phyloP scores from a whole-genome alignment of 1,140 invertebrate genomes.

The Bathynomus jamesi region DNA sequence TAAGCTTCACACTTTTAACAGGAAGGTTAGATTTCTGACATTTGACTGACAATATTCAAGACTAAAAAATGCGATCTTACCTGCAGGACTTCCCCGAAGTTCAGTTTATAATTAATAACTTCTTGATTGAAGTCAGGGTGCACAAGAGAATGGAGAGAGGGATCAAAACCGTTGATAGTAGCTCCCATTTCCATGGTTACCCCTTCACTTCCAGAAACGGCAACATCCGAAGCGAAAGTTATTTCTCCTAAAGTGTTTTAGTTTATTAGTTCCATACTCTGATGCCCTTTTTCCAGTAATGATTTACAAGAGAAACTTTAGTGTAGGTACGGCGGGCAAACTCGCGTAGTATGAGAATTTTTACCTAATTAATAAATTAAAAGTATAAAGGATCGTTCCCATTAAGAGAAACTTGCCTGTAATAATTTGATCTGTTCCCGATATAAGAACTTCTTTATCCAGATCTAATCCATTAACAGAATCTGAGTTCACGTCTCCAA shows the following conservation, averaged over 20 bases:
- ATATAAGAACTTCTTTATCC: neutral
- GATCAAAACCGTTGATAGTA: neutral
- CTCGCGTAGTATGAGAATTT: too few species aligned
- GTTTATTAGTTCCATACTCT: too few species aligned
- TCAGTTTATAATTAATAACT: neutral
- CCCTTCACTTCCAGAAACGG: neutral
- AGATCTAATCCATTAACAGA: neutral
- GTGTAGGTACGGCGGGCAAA: too few species aligned
- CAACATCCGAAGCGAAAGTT: neutral
- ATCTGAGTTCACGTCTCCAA: neutral
- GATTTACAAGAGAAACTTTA: too few species aligned
- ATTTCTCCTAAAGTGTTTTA: too few species aligned
- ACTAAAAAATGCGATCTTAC: too few species aligned
- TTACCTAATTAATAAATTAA: too few species aligned
- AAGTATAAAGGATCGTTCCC: too few species aligned
- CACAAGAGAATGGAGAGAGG: neutral
- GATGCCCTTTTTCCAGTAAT: too few species aligned
- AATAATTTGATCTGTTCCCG: neutral
- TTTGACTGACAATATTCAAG: too few species aligned
- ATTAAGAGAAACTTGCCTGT: neutral
- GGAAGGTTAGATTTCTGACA: too few species aligned
- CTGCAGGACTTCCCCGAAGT: neutral
- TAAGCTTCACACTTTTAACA: too few species aligned
- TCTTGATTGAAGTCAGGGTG: neutral
- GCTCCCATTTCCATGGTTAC: neutral